These are phyloP conservation scores for Centropyge bicolor DNA, from an alignment of 2,797 vertebrate genomes.

Conservation along the genomic window DNA sequence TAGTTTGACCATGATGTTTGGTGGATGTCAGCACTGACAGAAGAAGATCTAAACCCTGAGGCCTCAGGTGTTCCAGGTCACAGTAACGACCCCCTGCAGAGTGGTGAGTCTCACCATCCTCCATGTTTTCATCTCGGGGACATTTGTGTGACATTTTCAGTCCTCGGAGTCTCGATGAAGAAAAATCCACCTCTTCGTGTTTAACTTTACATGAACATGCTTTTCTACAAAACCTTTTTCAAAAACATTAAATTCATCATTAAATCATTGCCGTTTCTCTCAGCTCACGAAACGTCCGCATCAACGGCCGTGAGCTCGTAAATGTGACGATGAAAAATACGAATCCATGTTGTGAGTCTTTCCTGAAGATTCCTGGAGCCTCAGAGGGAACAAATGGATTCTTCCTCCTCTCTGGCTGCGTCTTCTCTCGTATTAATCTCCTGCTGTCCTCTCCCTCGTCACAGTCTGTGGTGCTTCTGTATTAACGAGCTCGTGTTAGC, in stretches of 20 bases:
- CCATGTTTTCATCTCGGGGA: no score
- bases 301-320: not conserved
- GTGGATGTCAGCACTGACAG: no score
- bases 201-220: not conserved
- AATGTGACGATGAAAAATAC: not conserved
- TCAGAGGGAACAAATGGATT: constrained; percentile 18
- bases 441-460: constrained; percentile 51
- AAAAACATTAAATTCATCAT: not conserved
- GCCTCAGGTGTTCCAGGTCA: no score
- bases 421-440: constrained; percentile 36
- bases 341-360: not conserved
- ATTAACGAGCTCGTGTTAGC: constrained; percentile 59
- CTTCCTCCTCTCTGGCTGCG: constrained; percentile 7
- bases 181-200: no score
- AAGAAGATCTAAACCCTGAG: no score
- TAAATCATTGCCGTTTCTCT: not conserved
- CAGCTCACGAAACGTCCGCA: not conserved
- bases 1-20: no score
- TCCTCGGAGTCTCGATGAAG: no score
- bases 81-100: no score
- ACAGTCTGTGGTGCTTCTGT: constrained; percentile 46
- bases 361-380: not conserved
- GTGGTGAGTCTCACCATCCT: no score
- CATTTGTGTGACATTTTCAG: no score
- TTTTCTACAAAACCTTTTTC: no score